Conservation (phyloP, 2,888 invertebrate species). For the Megaustenia siamemsis region DNA sequence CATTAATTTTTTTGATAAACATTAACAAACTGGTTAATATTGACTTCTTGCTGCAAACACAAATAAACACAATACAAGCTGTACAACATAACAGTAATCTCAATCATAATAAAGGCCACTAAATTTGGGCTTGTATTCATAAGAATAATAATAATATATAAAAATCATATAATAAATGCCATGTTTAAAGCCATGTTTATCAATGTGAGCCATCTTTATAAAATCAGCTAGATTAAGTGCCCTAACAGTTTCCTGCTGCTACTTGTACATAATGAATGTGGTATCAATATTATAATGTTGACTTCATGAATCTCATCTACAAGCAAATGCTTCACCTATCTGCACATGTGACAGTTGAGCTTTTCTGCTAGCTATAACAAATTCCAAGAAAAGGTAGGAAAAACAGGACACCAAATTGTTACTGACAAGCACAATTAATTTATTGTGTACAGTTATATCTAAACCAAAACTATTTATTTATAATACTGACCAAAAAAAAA, state of each 20-base stretch:
- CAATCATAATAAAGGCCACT: conserved; percentile 46
- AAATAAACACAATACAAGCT: conserved; percentile 26
- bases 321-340: too few relatives aligned
- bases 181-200: conserved; percentile 30
- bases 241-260: background rate
- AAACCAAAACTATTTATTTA: too few relatives aligned
- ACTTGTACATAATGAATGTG: too few relatives aligned
- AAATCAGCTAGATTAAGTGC: background rate
- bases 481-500: too few relatives aligned
- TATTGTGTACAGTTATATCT: too few relatives aligned
- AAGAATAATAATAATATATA: conserved; percentile 7
- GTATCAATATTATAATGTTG: too few relatives aligned
- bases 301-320: too few relatives aligned
- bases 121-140: conserved; percentile 38
- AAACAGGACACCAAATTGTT: too few relatives aligned
- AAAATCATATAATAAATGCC: conserved; percentile 37
- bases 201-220: conserved; percentile 15
- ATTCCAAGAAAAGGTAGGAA: too few relatives aligned
- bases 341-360: too few relatives aligned
- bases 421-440: too few relatives aligned
- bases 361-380: too few relatives aligned
- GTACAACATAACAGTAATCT: conserved; percentile 33
- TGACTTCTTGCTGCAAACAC: conserved; percentile 19
- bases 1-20: background rate
- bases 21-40: background rate